Percentiles rank a stretch among this genome's conserved stretches.
These are phyloP conservation scores for Stictocephala bisonia DNA, from an alignment of 2,888 invertebrate species.

Conservation along the genomic window DNA sequence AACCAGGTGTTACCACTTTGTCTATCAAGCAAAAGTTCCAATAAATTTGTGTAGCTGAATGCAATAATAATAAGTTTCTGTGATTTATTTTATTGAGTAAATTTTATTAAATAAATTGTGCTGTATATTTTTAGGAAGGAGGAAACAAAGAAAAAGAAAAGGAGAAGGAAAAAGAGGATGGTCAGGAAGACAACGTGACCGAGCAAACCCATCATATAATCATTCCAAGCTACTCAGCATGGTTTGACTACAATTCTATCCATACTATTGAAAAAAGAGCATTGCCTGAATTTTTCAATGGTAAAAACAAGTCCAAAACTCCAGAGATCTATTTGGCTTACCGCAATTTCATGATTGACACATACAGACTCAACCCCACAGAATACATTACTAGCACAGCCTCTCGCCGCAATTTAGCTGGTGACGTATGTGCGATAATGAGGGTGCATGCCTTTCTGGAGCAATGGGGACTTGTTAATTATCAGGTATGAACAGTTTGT, in stretches of 20 bases:
- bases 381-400: constrained; percentile 99
- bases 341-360: constrained; percentile 99
- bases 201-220: constrained; percentile 99
- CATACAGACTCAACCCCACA: constrained; percentile 95
- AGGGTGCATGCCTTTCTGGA: constrained; percentile 98
- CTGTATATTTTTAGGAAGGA: constrained; percentile 55
- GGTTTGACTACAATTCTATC: constrained; percentile 99
- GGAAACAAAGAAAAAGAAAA: constrained; percentile 53
- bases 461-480: constrained; percentile 99
- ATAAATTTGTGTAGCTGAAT: too few relatives aligned
- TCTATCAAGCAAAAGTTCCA: too few relatives aligned
- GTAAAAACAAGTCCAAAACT: constrained; percentile 97
- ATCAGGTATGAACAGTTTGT: constrained; percentile 76
- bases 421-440: constrained; percentile 99
- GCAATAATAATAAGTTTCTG: too few relatives aligned
- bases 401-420: constrained; percentile 95
- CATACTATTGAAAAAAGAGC: constrained; percentile 98
- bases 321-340: constrained; percentile 98
- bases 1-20: too few relatives aligned
- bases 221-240: constrained; percentile 97
- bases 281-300: constrained; percentile 98
- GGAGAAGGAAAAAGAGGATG: constrained; percentile 68
- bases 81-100: background rate
- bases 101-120: background rate
- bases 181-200: constrained; percentile 94